A percentile compares a stretch with the other conserved stretches of the same genome.
Conservation (phyloP, 2,888 invertebrate species). For the Dascillus cervinus region DNA sequence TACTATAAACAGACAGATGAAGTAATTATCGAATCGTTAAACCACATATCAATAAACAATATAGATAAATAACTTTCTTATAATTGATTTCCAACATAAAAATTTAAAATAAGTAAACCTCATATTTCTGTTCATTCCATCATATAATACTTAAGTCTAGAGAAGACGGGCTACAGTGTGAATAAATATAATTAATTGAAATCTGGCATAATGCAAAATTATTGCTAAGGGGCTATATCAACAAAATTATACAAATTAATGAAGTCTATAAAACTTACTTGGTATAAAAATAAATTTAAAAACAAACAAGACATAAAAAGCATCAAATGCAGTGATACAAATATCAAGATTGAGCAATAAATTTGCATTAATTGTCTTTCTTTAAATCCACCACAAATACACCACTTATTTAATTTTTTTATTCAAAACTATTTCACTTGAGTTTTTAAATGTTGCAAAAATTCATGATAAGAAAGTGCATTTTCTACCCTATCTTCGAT, state of each 20-base stretch:
- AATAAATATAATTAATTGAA: constrained; percentile 6
- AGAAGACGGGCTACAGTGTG: no score
- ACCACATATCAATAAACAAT: constrained; percentile 6
- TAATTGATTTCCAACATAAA: constrained; percentile 7
- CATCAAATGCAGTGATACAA: constrained; percentile 7
- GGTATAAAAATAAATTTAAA: no score
- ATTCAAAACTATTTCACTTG: constrained; percentile 66
- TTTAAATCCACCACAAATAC: constrained; percentile 10
- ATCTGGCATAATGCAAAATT: constrained; percentile 26
- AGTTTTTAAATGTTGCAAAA: constrained; percentile 88
- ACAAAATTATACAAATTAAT: no score
- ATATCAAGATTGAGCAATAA: constrained; percentile 26
- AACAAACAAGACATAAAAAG: constrained; percentile 8
- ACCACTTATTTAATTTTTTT: constrained; percentile 10
- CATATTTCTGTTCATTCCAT: background rate
- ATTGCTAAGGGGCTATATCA: no score
- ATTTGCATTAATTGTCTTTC: constrained; percentile 24
- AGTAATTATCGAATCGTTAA: constrained; percentile 7
- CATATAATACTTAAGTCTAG: no score
- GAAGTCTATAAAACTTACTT: no score
- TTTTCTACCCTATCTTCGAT: constrained; percentile 93
- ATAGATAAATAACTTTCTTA: constrained; percentile 3
- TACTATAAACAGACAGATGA: constrained; percentile 24
- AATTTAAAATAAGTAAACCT: constrained; percentile 1
- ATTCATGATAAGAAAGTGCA: constrained; percentile 94